Evolutionary conservation across 2,797 vertebrate species (phyloP).

Genomic region (Cuculus canorus): DNA sequence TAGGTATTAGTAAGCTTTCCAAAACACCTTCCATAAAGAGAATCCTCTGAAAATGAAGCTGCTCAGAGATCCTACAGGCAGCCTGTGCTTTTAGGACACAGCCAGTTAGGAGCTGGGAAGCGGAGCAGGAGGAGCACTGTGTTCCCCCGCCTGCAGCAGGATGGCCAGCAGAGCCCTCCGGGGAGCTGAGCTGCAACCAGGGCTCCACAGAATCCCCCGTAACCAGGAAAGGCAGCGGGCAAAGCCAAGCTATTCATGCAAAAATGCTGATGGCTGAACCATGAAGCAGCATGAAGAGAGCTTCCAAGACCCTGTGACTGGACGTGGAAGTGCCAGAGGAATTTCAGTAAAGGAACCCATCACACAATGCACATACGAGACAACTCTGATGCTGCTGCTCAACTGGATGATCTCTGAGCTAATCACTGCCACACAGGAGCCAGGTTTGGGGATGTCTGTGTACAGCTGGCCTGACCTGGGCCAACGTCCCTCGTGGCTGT

Average conservation of each 20-base stretch:
- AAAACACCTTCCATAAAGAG: background rate
- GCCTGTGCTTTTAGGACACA: background rate
- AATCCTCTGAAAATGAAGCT: background rate
- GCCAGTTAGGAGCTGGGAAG: accelerated
- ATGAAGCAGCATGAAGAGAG: background rate
- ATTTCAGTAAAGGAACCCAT: background rate
- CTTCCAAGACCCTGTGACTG: background rate
- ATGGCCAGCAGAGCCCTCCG: accelerated
- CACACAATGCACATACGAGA: background rate
- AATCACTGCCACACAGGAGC: background rate
- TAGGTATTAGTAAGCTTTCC: accelerated
- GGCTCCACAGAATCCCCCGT: no score
- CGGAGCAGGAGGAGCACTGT: background rate
- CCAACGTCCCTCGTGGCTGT: background rate
- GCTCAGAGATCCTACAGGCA: background rate
- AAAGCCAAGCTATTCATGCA: background rate
- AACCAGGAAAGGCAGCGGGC: background rate
- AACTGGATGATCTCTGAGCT: background rate
- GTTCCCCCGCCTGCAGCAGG: background rate
- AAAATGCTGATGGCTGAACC: background rate
- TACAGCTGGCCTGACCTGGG: accelerated
- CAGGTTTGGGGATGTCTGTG: accelerated
- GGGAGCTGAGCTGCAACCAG: background rate
- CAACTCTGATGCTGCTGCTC: accelerated
- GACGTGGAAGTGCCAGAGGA: background rate